These are phyloP conservation scores for Gila orcuttii DNA, from an alignment of 2,113 vertebrate species.

Conservation along the genomic window DNA sequence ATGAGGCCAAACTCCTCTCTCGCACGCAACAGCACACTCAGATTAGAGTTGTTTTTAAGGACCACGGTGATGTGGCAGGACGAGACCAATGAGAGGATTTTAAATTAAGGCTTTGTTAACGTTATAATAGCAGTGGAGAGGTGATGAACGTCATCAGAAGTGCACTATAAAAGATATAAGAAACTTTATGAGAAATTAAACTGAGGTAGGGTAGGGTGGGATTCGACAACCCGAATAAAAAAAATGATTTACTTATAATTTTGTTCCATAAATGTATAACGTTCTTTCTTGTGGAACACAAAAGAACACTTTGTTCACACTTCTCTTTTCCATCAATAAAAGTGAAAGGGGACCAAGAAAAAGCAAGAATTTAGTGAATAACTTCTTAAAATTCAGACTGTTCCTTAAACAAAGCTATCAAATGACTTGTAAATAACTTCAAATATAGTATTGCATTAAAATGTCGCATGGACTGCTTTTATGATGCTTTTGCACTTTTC, in stretches of 20 bases:
- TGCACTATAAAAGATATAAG: conserved; percentile 10
- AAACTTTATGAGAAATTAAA: background rate
- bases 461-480: background rate
- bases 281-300: background rate
- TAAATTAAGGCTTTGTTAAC: conserved; percentile 23
- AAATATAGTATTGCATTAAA: background rate
- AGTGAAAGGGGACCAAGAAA: background rate
- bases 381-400: background rate
- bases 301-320: background rate
- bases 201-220: background rate
- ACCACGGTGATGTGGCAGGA: conserved; percentile 11
- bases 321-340: background rate
- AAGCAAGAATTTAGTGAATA: background rate
- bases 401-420: background rate
- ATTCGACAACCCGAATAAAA: background rate
- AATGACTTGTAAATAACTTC: background rate
- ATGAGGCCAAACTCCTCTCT: conserved; percentile 10
- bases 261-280: background rate
- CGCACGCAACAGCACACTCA: background rate
- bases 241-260: background rate
- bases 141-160: conserved; percentile 26
- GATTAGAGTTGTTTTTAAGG: conserved; percentile 18
- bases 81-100: conserved; percentile 4
- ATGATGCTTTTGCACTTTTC: background rate
- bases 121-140: conserved; percentile 2